Evolutionary conservation across 2,888 invertebrate genomes (phyloP).

Genomic region (Boloria euphrosyne): DNA sequence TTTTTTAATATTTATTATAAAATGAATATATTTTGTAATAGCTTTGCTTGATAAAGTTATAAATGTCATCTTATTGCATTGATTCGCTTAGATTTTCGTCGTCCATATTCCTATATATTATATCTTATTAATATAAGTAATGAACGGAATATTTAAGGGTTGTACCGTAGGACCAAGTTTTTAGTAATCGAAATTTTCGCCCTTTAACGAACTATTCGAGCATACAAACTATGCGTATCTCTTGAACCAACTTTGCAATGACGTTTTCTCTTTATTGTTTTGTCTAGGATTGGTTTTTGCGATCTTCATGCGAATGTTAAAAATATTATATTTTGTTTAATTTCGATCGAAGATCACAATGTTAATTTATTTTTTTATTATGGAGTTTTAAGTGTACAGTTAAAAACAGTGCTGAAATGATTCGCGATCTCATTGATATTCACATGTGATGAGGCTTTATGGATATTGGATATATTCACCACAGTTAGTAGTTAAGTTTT

Average conservation of each 20-base stretch:
- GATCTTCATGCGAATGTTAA: neutral
- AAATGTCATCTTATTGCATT: neutral
- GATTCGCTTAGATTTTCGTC: slow-evolving; percentile 1
- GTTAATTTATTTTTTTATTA: slow-evolving; percentile 23
- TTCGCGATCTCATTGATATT: slow-evolving; percentile 69
- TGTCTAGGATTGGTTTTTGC: neutral
- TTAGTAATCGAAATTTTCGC: slow-evolving; percentile 8
- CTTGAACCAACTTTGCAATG: slow-evolving; percentile 1
- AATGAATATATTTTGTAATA: too few relatives aligned
- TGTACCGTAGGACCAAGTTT: slow-evolving; percentile 35
- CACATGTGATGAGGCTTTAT: slow-evolving; percentile 68
- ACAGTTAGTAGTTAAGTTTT: slow-evolving; percentile 60
- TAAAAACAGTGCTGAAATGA: slow-evolving; percentile 39
- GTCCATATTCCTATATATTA: slow-evolving; percentile 5
- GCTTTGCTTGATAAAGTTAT: neutral
- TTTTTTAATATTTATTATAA: too few relatives aligned
- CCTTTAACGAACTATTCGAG: slow-evolving; percentile 1
- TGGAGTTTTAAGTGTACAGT: slow-evolving; percentile 21
- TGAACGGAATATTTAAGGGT: slow-evolving; percentile 31
- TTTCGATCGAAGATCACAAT: neutral
- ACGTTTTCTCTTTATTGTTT: slow-evolving; percentile 10
- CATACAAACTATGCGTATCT: neutral
- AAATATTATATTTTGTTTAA: neutral
- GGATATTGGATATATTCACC: slow-evolving; percentile 54
- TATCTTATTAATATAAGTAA: slow-evolving; percentile 9